phyloP scores from a whole-genome alignment of 2,797 vertebrate genomes.

The Vireo griseus region DNA sequence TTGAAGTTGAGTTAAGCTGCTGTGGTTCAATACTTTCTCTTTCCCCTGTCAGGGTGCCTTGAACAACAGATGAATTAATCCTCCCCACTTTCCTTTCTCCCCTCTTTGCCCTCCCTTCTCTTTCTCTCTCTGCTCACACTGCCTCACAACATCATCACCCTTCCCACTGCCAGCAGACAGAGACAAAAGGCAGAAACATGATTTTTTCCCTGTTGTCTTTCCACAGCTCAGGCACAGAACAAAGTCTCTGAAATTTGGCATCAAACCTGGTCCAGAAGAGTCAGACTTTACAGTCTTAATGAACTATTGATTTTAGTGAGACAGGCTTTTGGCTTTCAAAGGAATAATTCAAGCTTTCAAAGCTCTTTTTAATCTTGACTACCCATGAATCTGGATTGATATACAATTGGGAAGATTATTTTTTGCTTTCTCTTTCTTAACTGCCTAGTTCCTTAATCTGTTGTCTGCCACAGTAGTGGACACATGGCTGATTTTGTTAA shows the following conservation, averaged over 20 bases:
- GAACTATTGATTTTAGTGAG: constrained; percentile 51
- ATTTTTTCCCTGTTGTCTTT: constrained; percentile 16
- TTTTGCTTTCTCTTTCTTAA: constrained; percentile 38
- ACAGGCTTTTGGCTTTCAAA: constrained; percentile 32
- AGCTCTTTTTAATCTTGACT: constrained; percentile 24
- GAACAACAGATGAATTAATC: constrained; percentile 77
- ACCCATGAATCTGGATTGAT: background rate
- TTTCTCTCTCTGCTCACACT: background rate
- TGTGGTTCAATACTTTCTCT: constrained; percentile 78
- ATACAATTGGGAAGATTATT: background rate
- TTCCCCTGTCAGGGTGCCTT: constrained; percentile 72
- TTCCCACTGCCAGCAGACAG: constrained; percentile 46
- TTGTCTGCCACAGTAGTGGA: background rate
- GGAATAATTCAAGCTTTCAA: constrained; percentile 55
- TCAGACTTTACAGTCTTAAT: constrained; percentile 47
- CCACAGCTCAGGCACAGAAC: background rate
- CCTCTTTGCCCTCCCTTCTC: background rate
- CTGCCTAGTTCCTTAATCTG: constrained; percentile 4
- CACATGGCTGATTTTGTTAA: constrained; percentile 28
- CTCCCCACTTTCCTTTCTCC: constrained; percentile 16
- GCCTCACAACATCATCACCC: background rate
- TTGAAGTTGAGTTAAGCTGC: constrained; percentile 80
- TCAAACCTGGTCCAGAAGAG: constrained; percentile 2
- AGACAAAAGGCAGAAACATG: constrained; percentile 26
- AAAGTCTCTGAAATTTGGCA: constrained; percentile 22